Base-by-base conservation (phyloP, 2,113 vertebrate genomes). In the Rhizomys pruinosus region DNA sequence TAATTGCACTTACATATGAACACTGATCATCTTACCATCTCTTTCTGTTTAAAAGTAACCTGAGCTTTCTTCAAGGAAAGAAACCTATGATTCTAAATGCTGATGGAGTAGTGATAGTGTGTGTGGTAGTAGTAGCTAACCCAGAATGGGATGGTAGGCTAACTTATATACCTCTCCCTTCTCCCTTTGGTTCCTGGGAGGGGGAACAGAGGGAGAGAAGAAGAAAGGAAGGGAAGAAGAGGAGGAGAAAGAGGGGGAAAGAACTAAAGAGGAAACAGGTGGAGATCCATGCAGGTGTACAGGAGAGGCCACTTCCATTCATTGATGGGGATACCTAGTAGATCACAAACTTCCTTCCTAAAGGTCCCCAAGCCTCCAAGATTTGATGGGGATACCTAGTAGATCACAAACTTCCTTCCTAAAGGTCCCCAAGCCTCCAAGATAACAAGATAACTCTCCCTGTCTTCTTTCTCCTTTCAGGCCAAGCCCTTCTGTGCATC, bases 121-220 rank as follows among this genome's bases (percentile, higher is more conserved):
- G n/a, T n/a, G 77, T n/a, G 1, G 90, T 42, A 4, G 84, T 17
- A 16, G 63, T 59, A 63, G 73, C 77, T 92, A 96, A 90, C 95
- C 90, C 93, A 92, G 90, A 66, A 77, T 91, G 77, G 82, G 64
- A 74, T 79, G 79, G 61, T 80, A 92, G 91, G 90, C 89, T 82
- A 80, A n/a, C 84, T 89, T 89, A 95, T 87, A 89, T n/a, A 34
- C 90, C 92, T 95, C 95, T 96, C 93, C 94, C 94, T 96, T 94
- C 95, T 96, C 92, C 94, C 94, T 96, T 90, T 77, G 91, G 94
- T 94, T 90, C 91, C 87, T 95, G 87, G 95, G 97, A 86, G 72
- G 72, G 89, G 69, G 91, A 85, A 92, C 64, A 84, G 61, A 84
- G 55, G 69, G 47, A 71, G 39, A 69, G 22, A 20, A 77, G 68